A percentile compares a stretch with the other conserved stretches of the same genome.
These are phyloP conservation scores for Rhyacophila evoluta DNA, from an alignment of 2,888 invertebrate species.

Conservation along the genomic window DNA sequence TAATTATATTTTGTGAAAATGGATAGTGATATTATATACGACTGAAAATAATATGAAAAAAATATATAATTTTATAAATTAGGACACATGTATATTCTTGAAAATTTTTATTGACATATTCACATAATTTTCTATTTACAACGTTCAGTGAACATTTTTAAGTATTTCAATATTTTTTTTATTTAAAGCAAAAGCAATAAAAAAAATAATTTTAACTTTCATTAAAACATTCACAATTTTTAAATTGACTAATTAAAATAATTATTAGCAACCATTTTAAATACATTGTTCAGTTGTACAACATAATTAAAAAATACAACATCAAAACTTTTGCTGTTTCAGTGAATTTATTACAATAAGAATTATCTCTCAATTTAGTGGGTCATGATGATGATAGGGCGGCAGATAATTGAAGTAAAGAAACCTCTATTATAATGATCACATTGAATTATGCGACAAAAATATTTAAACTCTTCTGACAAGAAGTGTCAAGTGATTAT, in stretches of 20 bases:
- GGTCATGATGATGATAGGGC: background rate
- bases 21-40: too few relatives aligned
- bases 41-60: too few relatives aligned
- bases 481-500: too few relatives aligned
- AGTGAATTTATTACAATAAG: background rate
- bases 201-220: background rate
- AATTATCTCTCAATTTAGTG: background rate
- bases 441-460: background rate
- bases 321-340: background rate
- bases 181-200: background rate
- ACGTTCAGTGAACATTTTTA: background rate
- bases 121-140: background rate
- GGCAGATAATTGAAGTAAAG: background rate
- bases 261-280: background rate
- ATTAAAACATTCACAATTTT: background rate
- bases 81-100: background rate
- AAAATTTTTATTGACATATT: slow-evolving; percentile 8
- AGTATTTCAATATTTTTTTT: background rate
- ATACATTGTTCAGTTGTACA: background rate
- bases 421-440: background rate
- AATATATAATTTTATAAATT: too few relatives aligned
- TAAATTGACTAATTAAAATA: background rate
- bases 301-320: background rate
- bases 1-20: too few relatives aligned
- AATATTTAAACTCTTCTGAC: too few relatives aligned